Base-by-base conservation (phyloP, 2,888 invertebrate genomes). In the Cataglyphis rosenhaueri region DNA sequence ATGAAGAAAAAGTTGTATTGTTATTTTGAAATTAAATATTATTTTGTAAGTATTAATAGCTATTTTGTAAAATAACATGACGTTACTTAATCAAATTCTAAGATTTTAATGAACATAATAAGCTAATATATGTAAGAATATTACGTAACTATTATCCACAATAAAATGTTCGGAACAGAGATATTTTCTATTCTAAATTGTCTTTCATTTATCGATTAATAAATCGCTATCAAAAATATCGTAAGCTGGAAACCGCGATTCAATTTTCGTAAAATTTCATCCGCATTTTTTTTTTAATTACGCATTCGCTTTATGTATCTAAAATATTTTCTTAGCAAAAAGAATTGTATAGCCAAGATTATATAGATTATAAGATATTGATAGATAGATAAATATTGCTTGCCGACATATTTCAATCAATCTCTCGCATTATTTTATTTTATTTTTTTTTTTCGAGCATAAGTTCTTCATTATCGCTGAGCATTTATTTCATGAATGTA, bases 291-390 rank as follows among this genome's bases (percentile, higher is more conserved):
- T 62, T 64, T 75, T 21, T 15, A 29, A 12, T 57, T 70, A 76
- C 18, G 21, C 41, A 55, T 70, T 57, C 18, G 15, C n/a, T 57
- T 29, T 21, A 65, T 44, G 25, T 12, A 18, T 57, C 6, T 29
- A 57, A 71, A 70, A 78, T 78, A 57, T 78, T 70, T 78, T 78
- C 57, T 70, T 70, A 29, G 70, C 41, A 70, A 70, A 15, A 9
- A 55, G 55, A 76, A 5, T 35, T 21, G 52, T 25, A 25, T 32
- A 21, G 48, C 25, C 35, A 25, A 4, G 32, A 78, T 78, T 78
- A 70, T 41, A 29, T 29, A 29, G 29, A 29, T 29, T 29, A 29
- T 29, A 29, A 29, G 29, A 29, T 29, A 29, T 29, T 29, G 29
- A 2, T 29, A 29, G 29, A 29, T 29, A 29, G 29, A 29, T 29